A percentile compares a stretch with the other conserved stretches of the same genome.
phyloP scores from a whole-genome alignment of 2,888 invertebrate genomes.

The Subacronicta megacephala region DNA sequence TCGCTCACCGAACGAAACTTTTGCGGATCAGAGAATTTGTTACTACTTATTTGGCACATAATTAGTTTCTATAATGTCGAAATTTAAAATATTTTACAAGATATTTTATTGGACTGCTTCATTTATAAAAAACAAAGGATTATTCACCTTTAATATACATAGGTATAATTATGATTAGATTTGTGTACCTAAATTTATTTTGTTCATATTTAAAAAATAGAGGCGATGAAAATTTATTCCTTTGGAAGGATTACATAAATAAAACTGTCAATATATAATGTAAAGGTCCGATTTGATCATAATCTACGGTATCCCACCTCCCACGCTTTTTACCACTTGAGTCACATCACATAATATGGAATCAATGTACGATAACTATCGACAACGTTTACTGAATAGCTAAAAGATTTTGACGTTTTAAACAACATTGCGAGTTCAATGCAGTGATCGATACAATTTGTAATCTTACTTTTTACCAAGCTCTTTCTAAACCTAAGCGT shows the following conservation, averaged over 20 bases:
- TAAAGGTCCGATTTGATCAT: conserved; percentile 5
- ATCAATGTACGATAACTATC: conserved; percentile 17
- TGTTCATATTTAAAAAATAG: conserved; percentile 21
- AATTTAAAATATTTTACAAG: conserved; percentile 33
- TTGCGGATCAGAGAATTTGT: no score
- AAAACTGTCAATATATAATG: conserved; percentile 9
- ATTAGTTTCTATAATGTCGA: conserved; percentile 4
- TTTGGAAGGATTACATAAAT: conserved; percentile 23
- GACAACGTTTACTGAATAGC: background rate
- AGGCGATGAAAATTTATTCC: conserved; percentile 45
- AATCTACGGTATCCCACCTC: conserved; percentile 14
- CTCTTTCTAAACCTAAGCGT: no score
- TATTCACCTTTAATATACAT: conserved; percentile 1
- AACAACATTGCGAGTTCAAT: background rate
- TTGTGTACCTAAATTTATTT: conserved; percentile 24
- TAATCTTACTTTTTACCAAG: no score
- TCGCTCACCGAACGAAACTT: no score
- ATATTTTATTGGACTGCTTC: conserved; percentile 20
- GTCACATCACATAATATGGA: conserved; percentile 7
- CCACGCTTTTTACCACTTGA: background rate
- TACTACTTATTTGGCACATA: no score
- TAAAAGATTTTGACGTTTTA: background rate
- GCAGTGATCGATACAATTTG: no score
- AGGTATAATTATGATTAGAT: conserved; percentile 3
- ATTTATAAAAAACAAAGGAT: conserved; percentile 26